Base-by-base conservation (phyloP, 2,888 invertebrate species). In the Drosophila paucipuncta region DNA sequence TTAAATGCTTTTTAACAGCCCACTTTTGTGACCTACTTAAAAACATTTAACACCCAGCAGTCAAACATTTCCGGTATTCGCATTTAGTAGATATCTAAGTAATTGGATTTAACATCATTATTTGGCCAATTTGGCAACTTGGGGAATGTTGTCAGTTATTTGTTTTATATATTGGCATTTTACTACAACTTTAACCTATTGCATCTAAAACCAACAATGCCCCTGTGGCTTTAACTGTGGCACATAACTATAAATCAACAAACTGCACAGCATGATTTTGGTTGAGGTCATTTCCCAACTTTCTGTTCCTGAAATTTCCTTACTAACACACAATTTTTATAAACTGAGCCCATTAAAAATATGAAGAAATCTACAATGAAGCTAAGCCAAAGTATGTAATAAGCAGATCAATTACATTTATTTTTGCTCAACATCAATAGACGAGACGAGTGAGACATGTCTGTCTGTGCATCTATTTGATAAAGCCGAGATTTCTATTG, bases 11-110 rank as follows among this genome's bases (percentile, higher is more conserved):
- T 54, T 63, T 50, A 55, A 68, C 35, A 58, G 39, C 4, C 13
- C 50, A 57, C 55, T 73, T 41, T 31, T 59, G 33, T 25, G 10
- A 49, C 43, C 53, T 3, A 52, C 33, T 74, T 41, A 28, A 52
- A 49, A 39, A 9, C 30, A 50, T 39, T 53, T 47, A 54, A 22
- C 11, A 22, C 2, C 11, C 22, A 22, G 11, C 47, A 47, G 16
- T 47, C 25, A 57, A 76, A 64, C 83, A 69, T 47, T 68, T 82
- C 73, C 83, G 80, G 57, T 43, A 25, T 25, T 62, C 22, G 43
- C 50, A 39, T 31, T 43, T 13, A 7, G 13, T 10, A 47, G 54
- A 61, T 54, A 59, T 63, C 35, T 33, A 65, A 60, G 41, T 62
- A 72, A 78, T 60, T 54, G 9, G 7, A 31, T 31, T 39, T 31